These are phyloP conservation scores for Brachypodius melanocephalos DNA, from an alignment of 2,113 vertebrate species.

Conservation along the genomic window DNA sequence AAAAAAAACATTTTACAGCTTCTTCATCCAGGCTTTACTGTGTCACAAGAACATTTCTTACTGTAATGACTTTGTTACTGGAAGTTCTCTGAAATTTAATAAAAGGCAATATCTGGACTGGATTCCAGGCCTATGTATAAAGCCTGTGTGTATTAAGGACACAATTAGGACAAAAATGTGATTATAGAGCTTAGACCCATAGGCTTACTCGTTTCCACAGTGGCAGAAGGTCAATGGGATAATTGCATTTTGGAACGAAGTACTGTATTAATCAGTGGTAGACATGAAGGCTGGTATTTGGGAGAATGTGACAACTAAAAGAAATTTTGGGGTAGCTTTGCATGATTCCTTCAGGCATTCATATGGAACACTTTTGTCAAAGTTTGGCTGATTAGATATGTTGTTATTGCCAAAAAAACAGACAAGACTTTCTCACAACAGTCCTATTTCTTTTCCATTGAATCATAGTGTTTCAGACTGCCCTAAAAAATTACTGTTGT, in stretches of 20 bases:
- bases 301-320: background rate
- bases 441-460: slow-evolving; percentile 30
- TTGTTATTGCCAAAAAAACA: background rate
- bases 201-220: background rate
- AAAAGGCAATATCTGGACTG: slow-evolving; percentile 46
- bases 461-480: background rate
- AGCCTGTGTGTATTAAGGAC: slow-evolving; percentile 28
- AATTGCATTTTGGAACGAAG: slow-evolving; percentile 50
- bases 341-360: background rate
- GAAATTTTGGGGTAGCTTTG: background rate
- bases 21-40: slow-evolving; percentile 30
- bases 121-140: slow-evolving; percentile 21
- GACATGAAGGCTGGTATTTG: background rate
- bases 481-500: slow-evolving; percentile 11
- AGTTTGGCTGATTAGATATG: background rate
- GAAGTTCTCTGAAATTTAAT: slow-evolving; percentile 35
- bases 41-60: slow-evolving; percentile 41
- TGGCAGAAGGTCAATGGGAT: slow-evolving; percentile 28
- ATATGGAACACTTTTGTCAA: background rate
- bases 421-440: slow-evolving; percentile 1
- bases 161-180: slow-evolving; percentile 52
- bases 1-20: background rate
- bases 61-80: slow-evolving; percentile 34
- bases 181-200: background rate
- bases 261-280: slow-evolving; percentile 26